Evolutionary conservation across 2,888 invertebrate genomes (phyloP), one percentile per base, ranked within the genome.

Genomic region (Melanchra persicariae): DNA sequence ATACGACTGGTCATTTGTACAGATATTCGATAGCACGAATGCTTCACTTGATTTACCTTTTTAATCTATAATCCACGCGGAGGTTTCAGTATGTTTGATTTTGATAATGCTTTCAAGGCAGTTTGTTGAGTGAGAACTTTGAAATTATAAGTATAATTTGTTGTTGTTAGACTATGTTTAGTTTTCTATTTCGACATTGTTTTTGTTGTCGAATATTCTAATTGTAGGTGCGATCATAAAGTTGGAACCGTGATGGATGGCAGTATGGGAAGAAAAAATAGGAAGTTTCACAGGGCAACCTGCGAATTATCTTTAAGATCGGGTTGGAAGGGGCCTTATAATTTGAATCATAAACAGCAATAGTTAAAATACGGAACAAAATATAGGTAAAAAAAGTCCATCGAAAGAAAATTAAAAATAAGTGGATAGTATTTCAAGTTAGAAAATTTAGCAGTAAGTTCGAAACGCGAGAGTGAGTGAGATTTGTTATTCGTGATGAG

Each of bases 241-340:
- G 77, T 78, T 66, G 81, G 59, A 58, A 65, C 64, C 43, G 65
- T 68, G 58, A 55, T 30, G 59, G 58, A 51, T 12, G 65, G 52
- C 58, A 22, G 62, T 15, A 24, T 54, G 47, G 54, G 30, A 43
- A 22, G 70, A 45, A 43, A n/a, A 1, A 19, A 19, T n/a, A n/a
- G 22, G 34, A 58, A 60, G 70, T 68, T 79, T 74, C 64, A 63
- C 45, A 47, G 63, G 64, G 57, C 40, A 65, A 78, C 52, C 76
- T 69, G 63, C 59, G 59, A 65, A 65, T 61, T 63, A 72, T 78
- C 65, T 77, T 77, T 68, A 83, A 85, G 88, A 88, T 90, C 90
- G 89, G 89, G 82, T 86, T 90, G 82, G 88, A 89, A 88, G 93
- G 91, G 92, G 94, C 94, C 94, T 94, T 94, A 93, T 91, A 79